Base-by-base conservation (phyloP, 2,888 invertebrate genomes). In the Eristalinus aeneus region DNA sequence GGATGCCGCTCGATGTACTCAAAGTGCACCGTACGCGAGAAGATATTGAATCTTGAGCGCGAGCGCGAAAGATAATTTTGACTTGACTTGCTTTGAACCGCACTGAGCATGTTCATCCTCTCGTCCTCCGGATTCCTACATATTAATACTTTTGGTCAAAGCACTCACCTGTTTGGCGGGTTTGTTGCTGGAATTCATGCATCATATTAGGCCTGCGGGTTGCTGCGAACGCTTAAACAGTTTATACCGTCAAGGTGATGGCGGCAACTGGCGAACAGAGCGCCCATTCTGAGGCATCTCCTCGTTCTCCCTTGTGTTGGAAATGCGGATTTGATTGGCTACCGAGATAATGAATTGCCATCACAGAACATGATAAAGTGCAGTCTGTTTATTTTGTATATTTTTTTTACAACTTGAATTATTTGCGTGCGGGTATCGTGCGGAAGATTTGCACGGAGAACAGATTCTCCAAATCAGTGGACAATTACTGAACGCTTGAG, bases 251-350 rank as follows among this genome's bases (percentile, higher is more conserved):
- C 56, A 31, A 60, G 67, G 60, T 32, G 58, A 73, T 46, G 71
- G 63, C 65, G 46, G 31, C 27, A n/a, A 56, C 32, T 32, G 36
- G 60, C 68, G 27, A 27, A 27, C 36, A 63, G 76, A 61, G 67
- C 68, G 63, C 77, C 69, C 63, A 68, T 54, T 10, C 23, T 46
- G 16, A 22, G 68, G 23, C 72, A 72, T 76, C 76, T 68, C 76
- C 76, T 85, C 53, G 75, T 81, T 83, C 58, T 65, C 74, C 82
- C 82, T 86, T 74, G 81, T 77, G 77, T 86, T 77, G 86, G 82
- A 82, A 86, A 86, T 86, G 82, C 82, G 77, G 69, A 86, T 86
- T 86, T 86, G 86, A 86, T 86, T 82, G 86, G 86, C 86, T 86
- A 82, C 82, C 71, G 82, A 65, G 78, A 82, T 82, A 86, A 86